Percentiles rank a stretch among this genome's conserved stretches.
Conservation (phyloP, 2,113 vertebrate species). For the Cebidichthys violaceus region DNA sequence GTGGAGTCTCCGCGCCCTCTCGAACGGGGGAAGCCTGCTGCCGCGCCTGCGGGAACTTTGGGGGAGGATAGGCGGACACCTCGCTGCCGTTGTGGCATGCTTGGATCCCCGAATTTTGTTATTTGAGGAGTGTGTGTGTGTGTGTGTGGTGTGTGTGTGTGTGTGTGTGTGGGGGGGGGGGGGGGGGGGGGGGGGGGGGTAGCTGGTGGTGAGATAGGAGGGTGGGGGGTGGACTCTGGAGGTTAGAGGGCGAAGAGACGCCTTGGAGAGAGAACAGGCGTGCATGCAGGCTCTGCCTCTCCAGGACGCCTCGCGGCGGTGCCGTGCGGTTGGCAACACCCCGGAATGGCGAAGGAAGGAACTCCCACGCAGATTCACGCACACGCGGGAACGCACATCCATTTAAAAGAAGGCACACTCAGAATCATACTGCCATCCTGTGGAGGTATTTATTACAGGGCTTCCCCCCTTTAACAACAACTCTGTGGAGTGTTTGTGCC, state of each 20-base stretch:
- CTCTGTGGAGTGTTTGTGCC: slow-evolving; percentile 29
- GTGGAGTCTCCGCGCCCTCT: slow-evolving; percentile 73
- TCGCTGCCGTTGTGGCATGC: slow-evolving; percentile 71
- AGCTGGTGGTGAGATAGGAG: slow-evolving; percentile 9
- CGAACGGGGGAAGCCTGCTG: slow-evolving; percentile 76
- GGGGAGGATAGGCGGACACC: slow-evolving; percentile 65
- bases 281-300: slow-evolving; percentile 59
- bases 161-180: too few species aligned
- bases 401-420: not conserved
- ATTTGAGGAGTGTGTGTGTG: not conserved
- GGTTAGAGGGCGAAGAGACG: slow-evolving; percentile 61
- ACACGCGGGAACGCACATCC: slow-evolving; percentile 32
- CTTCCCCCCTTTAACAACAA: slow-evolving; percentile 60
- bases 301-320: slow-evolving; percentile 72
- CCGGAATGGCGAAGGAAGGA: slow-evolving; percentile 84
- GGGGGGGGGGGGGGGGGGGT: not conserved
- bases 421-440: slow-evolving; percentile 84
- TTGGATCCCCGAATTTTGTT: slow-evolving; percentile 56
- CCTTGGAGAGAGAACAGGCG: slow-evolving; percentile 58
- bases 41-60: slow-evolving; percentile 69
- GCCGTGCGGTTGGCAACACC: slow-evolving; percentile 81
- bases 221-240: slow-evolving; percentile 29
- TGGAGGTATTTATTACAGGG: slow-evolving; percentile 80
- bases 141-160: too few species aligned
- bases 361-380: slow-evolving; percentile 83